A percentile compares a stretch with the other conserved stretches of the same genome.
Conservation (phyloP, 1,140 invertebrate species). For the Trissolcus basalis region DNA sequence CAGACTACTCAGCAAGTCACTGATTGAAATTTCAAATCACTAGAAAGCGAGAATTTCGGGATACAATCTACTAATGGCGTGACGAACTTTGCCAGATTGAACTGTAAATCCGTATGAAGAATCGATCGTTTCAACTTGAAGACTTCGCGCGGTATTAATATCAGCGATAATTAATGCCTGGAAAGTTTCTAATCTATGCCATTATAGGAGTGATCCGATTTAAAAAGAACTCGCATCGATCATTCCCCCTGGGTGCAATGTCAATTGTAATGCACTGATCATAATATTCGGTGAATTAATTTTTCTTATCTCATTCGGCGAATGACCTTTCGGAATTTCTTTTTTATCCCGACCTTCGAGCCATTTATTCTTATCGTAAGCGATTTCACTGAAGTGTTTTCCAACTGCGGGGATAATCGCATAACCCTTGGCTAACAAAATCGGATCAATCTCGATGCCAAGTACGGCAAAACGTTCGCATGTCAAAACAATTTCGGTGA, state of each 20-base stretch:
- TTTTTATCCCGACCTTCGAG: no score
- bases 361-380: neutral
- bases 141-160: constrained; percentile 26
- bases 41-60: constrained; percentile 55
- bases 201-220: neutral
- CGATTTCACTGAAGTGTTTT: neutral
- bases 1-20: constrained; percentile 59
- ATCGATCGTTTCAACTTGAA: constrained; percentile 45
- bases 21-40: constrained; percentile 66
- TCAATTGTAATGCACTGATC: no score
- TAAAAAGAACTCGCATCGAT: no score
- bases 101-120: constrained; percentile 62
- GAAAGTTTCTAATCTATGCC: constrained; percentile 5
- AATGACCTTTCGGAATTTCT: no score
- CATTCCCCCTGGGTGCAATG: no score
- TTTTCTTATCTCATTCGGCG: no score
- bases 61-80: constrained; percentile 72
- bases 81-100: constrained; percentile 59
- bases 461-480: constrained; percentile 6
- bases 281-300: no score
- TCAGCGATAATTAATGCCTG: constrained; percentile 6
- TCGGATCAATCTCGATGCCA: constrained; percentile 18
- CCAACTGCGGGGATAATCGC: neutral
- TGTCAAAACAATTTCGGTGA: constrained; percentile 37
- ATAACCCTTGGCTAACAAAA: constrained; percentile 17